Conservation (phyloP, 2,113 vertebrate genomes). For the Muntiacus muntjak region DNA sequence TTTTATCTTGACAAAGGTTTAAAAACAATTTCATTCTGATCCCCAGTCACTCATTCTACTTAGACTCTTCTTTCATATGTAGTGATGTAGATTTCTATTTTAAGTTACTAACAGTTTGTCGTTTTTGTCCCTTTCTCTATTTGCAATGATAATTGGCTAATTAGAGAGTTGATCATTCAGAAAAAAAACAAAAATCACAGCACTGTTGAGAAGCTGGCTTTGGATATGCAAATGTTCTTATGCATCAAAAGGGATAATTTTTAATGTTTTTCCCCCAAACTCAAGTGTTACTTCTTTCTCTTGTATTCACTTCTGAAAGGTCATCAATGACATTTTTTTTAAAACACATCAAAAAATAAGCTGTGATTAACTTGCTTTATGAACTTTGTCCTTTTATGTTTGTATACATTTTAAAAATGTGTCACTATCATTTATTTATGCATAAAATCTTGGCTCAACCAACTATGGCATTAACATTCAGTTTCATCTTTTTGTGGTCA, state of each 20-base stretch:
- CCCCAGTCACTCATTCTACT: conserved; percentile 42
- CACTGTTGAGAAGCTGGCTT: conserved; percentile 63
- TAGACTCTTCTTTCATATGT: conserved; percentile 54
- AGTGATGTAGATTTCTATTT: conserved; percentile 67
- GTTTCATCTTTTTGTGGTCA: conserved; percentile 55
- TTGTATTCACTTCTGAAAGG: conserved; percentile 57
- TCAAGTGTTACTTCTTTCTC: conserved; percentile 39
- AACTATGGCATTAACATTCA: conserved; percentile 30
- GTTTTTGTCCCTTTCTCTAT: conserved; percentile 70
- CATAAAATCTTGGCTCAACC: conserved; percentile 45
- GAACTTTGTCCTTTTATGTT: conserved; percentile 47
- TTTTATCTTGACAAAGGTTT: conserved; percentile 56
- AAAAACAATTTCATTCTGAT: conserved; percentile 63
- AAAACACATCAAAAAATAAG: background rate
- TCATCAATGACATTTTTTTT: conserved; percentile 48
- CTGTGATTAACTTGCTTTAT: conserved; percentile 54
- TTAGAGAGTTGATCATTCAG: conserved; percentile 73
- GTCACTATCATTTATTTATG: conserved; percentile 48
- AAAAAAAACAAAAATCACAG: conserved; percentile 26
- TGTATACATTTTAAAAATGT: conserved; percentile 36
- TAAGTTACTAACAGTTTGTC: conserved; percentile 72
- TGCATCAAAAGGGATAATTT: conserved; percentile 59
- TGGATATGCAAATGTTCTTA: conserved; percentile 67
- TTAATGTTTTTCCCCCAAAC: background rate
- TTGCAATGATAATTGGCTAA: conserved; percentile 77